Conservation (phyloP, 2,888 invertebrate genomes). For the Drosophila lutescens region DNA sequence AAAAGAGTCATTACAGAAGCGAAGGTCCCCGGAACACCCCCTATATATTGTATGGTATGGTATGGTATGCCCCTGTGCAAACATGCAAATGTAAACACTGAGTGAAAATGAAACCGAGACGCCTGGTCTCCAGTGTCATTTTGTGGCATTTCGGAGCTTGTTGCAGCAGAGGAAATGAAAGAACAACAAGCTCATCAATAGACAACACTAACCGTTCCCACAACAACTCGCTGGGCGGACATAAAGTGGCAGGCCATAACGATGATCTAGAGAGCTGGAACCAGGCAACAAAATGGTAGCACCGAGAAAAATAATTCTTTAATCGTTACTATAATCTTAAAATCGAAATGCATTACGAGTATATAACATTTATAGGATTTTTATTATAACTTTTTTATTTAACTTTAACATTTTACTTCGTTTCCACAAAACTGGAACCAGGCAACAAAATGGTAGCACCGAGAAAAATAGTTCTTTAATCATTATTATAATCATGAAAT, state of each 20-base stretch:
- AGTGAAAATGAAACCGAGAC: conserved; percentile 30
- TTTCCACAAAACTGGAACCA: conserved; percentile 2
- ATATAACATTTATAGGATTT: too few relatives aligned
- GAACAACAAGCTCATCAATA: conserved; percentile 75
- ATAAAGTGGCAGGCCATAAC: conserved; percentile 51
- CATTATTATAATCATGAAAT: too few relatives aligned
- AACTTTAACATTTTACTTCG: too few relatives aligned
- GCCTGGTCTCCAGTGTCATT: conserved; percentile 64
- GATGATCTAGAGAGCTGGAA: conserved; percentile 24
- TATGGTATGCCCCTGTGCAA: conserved; percentile 36
- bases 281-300: conserved; percentile 1
- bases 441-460: background rate
- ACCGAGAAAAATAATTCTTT: background rate
- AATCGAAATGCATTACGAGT: too few relatives aligned
- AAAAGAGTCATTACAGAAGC: conserved; percentile 67
- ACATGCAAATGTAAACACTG: conserved; percentile 66
- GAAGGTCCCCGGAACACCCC: background rate
- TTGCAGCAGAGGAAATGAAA: conserved; percentile 60
- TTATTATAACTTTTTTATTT: too few relatives aligned
- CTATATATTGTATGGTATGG: background rate
- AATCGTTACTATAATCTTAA: too few relatives aligned
- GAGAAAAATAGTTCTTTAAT: background rate
- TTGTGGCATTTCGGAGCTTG: conserved; percentile 43
- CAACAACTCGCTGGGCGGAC: conserved; percentile 23
- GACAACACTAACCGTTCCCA: conserved; percentile 34